Base-by-base conservation (phyloP, 2,797 vertebrate genomes). In the Leuciscus waleckii region DNA sequence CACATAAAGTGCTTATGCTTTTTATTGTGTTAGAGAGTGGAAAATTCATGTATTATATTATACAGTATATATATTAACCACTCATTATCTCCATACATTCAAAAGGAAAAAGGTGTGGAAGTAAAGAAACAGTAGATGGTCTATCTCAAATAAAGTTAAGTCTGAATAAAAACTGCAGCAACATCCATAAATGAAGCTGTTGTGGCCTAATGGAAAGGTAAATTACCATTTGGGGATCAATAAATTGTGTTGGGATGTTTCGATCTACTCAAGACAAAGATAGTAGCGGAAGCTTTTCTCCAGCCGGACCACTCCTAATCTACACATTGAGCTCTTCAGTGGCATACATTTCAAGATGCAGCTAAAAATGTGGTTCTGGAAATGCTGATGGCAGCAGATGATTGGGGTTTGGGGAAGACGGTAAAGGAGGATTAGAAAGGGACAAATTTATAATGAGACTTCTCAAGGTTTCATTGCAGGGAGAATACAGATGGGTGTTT, bases 311-410 rank as follows among this genome's bases (percentile, higher is more conserved):
- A 43, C 76, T 79, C 76, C 39, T 46, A 63, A 79, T 79, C 76
- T 78, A 43, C 56, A 63, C 56, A 13, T 29, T 6, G 2, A 63
- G 56, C 17, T 51, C 37, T 58, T 58, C 3, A 35, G 51, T 8
- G 21, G 46, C 17, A 75, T 75, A 75, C 49, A 75, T 23, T 75
- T 77, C 58, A 65, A 79, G 10, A 79, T 2, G 2, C 16, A 63
- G 54, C 54, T 61, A 41, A 77, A 54, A 77, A 58, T 77, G 54
- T 26, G 37, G n/a, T 63, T 78, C 0, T 43, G 54, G 9, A 78
- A 43, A 78, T 78, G 56, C 56, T 78, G 56, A 78, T 78, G 54
- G 75, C 75, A 61, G 35, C 23, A 58, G 54, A 77, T 77, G 21
- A 61, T 26, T 10, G 4, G 7, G 23, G 56, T 77, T 39, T 77